Base-by-base conservation (phyloP, 2,113 vertebrate species). In the Peucedramus taeniatus region DNA sequence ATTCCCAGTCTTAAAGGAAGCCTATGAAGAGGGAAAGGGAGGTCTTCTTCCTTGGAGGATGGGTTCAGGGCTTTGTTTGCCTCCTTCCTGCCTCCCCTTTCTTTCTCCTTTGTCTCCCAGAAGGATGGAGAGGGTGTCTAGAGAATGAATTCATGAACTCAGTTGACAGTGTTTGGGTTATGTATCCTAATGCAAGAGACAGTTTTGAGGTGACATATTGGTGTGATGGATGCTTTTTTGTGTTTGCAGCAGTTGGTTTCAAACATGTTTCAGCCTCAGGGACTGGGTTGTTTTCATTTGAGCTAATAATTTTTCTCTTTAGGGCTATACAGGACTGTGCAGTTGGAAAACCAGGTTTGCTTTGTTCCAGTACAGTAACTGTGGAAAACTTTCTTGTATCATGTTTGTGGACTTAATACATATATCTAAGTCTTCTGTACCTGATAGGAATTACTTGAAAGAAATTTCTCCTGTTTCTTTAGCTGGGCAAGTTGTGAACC, bases 401-500 rank as follows among this genome's bases (percentile, higher is more conserved):
- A 4, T 42, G 4, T 33, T 44, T 68, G 30, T 77, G 33, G 11
- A 8, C 5, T 59, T 70, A 19, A 15, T 42, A 18, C 42, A 1
- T 37, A 1, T 50, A 31, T 23, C 0, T 8, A 35, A 35, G 7
- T n/a, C 8, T 81, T 76, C 11, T 77, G 26, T 66, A 28, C 5
- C 0, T 39, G 19, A 33, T 51, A 33, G 11, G 1, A 68, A 42
- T 27, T 22, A 21, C 3, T 81, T 40, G 21, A 42, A 59, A 66
- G 20, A 7, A 45, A 33, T 33, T 65, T 33, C 8, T n/a, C 5
- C 11, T 57, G 10, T 39, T 81, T 65, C 84, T 90, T 40, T 90
- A 99, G 99, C 99, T 81, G 99, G 99, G 16, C 99, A 99, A 86
- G 98, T 99, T 71, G 99, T 99, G 95, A 99, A 99, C 96, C 99